Base-by-base conservation (phyloP, 2,888 invertebrate species). In the Drosophila anceps region DNA sequence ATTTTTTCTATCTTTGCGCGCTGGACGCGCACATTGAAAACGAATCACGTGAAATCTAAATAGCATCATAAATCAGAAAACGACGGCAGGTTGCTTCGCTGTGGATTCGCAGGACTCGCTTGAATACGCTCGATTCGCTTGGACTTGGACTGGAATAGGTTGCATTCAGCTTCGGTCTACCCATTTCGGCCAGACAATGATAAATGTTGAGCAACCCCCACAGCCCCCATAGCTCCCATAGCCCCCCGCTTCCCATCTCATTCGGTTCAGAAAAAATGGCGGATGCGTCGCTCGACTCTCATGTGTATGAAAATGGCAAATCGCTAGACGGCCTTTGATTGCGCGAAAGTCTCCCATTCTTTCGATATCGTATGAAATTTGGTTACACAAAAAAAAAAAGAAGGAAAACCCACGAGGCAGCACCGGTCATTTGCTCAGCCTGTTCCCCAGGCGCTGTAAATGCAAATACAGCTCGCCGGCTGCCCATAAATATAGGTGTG, bases 31-130 rank as follows among this genome's bases (percentile, higher is more conserved):
- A 77, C 89, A 87, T 87, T 87, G 86, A 87, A 87, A 87, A 87
- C 85, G 89, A 87, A 87, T 87, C 89, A 87, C 86, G 87, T 89
- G 87, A 83, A 90, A 89, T 89, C 89, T 87, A 89, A 89, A 89
- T 89, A 89, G 89, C 88, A 86, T 86, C 89, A 89, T 89, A 89
- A 89, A 89, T 89, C 89, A 89, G 90, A 86, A 78, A 89, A 84
- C 84, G 89, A 88, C 90, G 89, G 89, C 84, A 85, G 88, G 84
- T 85, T 85, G 84, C 86, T 77, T 80, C 64, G 82, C 68, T 68
- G 69, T 72, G 74, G 69, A 77, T 64, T 50, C 66, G 39, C 41
- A 54, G 63, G 41, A 54, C 24, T 59, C 73, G 64, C 48, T 50
- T 43, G 57, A 50, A 65, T 54, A 24, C 69, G 39, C 44, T 51